Base-by-base conservation (phyloP, 1,140 invertebrate species). In the Anoplolepis gracilipes region DNA sequence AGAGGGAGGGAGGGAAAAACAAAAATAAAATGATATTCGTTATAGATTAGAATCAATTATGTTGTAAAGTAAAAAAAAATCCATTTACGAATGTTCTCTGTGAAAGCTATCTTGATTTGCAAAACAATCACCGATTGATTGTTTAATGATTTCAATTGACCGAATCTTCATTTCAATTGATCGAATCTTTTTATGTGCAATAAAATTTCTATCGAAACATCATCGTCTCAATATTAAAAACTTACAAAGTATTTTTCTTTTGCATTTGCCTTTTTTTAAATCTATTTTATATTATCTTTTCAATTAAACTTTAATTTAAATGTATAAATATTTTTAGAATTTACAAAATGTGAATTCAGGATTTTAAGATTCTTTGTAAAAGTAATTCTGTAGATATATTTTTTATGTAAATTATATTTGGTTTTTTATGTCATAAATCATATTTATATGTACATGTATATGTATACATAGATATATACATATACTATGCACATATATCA, bases 141-240 rank as follows among this genome's bases (percentile, higher is more conserved):
- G 39, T 42, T 42, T 42, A 42, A 42, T 10, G 1, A 42, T 42
- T 42, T 42, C 7, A 64, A 36, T n/a, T 22, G 59, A 39, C n/a
- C 39, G 33, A 53, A 10, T 75, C 16, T 30, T 53, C 42, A 61
- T 22, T 73, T n/a, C 36, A 33, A 33, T 33, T 33, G 33, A 33
- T 33, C 5, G 5, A 33, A 33, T 33, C 33, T 33, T 33, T 5
- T n/a, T n/a, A n/a, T n/a, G n/a, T 2, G 49, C 61, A 33, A 85
- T 76, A 49, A 85, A 64, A 55, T 77, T 78, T 77, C 42, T 65
- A 49, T 76, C 36, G 11, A 78, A 42, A 46, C 67, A 46, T 77
- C 11, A 55, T 49, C 33, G 28, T 79, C 16, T 49, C 33, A 5
- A 39, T 10, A 4, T 22, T 1, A 59, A 77, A 22, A 62, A 11